Percentiles rank a stretch among this genome's conserved stretches.
These are phyloP conservation scores for Onychostruthus taczanowskii DNA, from an alignment of 2,113 vertebrate species.

Conservation along the genomic window DNA sequence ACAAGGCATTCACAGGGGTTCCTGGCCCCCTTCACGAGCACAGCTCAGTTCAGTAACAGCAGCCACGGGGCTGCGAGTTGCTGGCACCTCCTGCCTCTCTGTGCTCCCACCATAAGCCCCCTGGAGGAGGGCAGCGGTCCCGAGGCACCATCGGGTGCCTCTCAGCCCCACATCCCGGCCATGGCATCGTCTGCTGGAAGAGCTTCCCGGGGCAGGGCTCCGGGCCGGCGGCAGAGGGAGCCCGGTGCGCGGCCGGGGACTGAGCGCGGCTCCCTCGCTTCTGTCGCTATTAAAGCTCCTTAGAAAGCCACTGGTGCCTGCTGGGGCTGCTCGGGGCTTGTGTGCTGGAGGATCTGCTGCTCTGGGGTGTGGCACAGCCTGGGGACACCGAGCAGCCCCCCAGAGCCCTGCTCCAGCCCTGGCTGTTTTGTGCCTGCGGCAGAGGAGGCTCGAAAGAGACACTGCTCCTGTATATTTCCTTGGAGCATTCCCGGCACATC, in stretches of 20 bases:
- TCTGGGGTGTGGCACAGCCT: not conserved
- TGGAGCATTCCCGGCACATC: accelerated
- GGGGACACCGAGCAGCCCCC: not conserved
- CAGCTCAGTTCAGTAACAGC: accelerated
- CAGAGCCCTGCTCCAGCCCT: not conserved
- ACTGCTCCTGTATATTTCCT: accelerated
- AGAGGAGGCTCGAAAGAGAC: accelerated
- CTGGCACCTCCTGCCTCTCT: not conserved
- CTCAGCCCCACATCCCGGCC: accelerated
- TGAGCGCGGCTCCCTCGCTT: accelerated
- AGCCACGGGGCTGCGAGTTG: not conserved
- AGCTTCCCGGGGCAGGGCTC: not conserved
- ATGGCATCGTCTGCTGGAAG: not conserved
- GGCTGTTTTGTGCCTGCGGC: not conserved
- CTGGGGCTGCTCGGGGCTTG: not conserved
- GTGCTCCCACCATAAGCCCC: accelerated
- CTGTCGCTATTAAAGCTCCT: not conserved
- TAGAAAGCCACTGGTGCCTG: not conserved
- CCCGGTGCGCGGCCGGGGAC: not conserved
- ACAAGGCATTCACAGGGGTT: accelerated
- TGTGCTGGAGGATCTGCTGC: not conserved
- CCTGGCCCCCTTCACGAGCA: not conserved
- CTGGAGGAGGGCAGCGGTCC: accelerated
- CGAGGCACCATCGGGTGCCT: accelerated
- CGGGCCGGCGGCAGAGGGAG: conserved; percentile 26